phyloP scores from a whole-genome alignment of 1,140 invertebrate genomes.

The Caenorhabditis brenneri region DNA sequence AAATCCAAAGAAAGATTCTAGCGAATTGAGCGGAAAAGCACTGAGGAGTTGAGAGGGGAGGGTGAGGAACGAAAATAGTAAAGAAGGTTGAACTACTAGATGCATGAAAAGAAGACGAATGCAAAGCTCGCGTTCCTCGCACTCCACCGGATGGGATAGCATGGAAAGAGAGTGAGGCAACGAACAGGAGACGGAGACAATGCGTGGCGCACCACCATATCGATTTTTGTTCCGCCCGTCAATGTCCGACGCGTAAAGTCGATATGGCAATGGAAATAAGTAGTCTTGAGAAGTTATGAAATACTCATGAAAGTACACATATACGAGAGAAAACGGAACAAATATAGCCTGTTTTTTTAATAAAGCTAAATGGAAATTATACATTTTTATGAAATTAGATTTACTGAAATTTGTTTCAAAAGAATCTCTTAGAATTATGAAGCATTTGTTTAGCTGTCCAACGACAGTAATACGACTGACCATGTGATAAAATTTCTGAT shows the following conservation, averaged over 20 bases:
- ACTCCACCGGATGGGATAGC: background rate
- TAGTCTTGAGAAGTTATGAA: background rate
- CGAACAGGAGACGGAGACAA: background rate
- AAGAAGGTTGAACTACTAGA: background rate
- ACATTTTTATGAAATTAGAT: too few relatives aligned
- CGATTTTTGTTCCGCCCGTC: constrained; percentile 21
- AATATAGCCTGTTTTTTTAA: too few relatives aligned
- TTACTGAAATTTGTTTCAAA: too few relatives aligned
- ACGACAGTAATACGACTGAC: too few relatives aligned
- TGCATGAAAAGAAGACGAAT: background rate
- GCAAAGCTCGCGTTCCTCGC: background rate
- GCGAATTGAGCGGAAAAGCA: background rate
- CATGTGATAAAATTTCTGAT: too few relatives aligned
- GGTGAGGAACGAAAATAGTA: background rate
- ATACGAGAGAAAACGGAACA: background rate
- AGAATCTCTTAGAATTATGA: too few relatives aligned
- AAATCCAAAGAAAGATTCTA: background rate
- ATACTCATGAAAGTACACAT: too few relatives aligned
- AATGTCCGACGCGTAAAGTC: background rate
- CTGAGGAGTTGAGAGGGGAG: too few relatives aligned
- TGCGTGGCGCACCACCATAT: constrained; percentile 26
- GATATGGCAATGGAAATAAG: background rate
- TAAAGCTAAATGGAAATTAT: too few relatives aligned
- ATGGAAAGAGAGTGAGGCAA: background rate
- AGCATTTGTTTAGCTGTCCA: too few relatives aligned